These are phyloP conservation scores for Coregonus ussuriensis DNA, from an alignment of 2,797 vertebrate species.

Conservation along the genomic window DNA sequence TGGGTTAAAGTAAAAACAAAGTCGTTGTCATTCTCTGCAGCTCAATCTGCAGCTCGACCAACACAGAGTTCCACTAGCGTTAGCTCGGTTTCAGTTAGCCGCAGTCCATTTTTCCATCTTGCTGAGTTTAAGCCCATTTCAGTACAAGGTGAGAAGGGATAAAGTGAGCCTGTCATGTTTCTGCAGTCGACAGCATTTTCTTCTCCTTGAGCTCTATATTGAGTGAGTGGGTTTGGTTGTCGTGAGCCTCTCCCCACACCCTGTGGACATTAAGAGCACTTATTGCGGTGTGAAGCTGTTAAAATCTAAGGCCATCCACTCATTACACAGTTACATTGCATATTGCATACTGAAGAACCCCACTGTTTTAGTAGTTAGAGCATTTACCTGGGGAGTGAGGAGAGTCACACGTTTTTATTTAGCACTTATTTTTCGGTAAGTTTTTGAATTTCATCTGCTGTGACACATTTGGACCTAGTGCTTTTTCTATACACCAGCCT, in stretches of 20 bases:
- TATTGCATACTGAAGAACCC: not conserved
- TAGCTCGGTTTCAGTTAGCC: not conserved
- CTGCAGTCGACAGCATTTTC: too few species aligned
- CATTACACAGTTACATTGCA: not conserved
- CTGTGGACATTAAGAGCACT: not conserved
- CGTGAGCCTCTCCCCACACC: too few species aligned
- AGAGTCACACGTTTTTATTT: not conserved
- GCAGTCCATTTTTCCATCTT: conserved; percentile 4
- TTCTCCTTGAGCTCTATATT: too few species aligned
- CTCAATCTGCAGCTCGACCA: not conserved
- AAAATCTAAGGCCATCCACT: not conserved
- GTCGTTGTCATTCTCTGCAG: conserved; percentile 20
- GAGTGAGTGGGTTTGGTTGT: too few species aligned
- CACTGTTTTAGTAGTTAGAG: not conserved
- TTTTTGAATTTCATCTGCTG: not conserved
- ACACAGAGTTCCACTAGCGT: conserved; percentile 16
- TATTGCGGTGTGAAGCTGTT: not conserved
- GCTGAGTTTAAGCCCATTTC: too few species aligned
- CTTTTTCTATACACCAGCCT: not conserved
- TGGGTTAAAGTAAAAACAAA: conserved; percentile 19
- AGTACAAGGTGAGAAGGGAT: too few species aligned
- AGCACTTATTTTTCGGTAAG: not conserved
- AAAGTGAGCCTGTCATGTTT: too few species aligned
- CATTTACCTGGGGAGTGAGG: not conserved
- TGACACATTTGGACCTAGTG: not conserved